Evolutionary conservation across 35 echinoderm and acorn worm genomes (phyloP).

Genomic region (Strongylocentrotus purpuratus): DNA sequence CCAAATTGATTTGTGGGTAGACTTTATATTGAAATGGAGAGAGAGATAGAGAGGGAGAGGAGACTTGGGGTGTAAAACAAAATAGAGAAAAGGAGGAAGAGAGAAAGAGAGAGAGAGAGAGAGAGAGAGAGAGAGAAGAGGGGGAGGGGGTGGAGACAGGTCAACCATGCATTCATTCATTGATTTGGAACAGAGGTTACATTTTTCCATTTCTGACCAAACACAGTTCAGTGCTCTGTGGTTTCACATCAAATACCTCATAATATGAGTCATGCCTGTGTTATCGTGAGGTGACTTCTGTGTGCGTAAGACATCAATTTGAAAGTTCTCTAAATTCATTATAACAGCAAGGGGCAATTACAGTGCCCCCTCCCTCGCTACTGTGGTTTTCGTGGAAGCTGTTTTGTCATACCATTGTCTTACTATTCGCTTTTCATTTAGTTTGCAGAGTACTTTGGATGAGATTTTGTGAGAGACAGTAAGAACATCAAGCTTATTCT

Average conservation of each 20-base stretch:
- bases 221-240: not conserved
- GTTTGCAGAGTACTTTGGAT: not conserved
- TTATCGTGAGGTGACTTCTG: not conserved
- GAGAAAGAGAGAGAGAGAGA: not conserved
- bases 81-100: not conserved
- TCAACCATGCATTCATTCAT: not conserved
- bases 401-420: not conserved
- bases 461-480: not conserved
- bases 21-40: not conserved
- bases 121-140: not conserved
- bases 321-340: not conserved
- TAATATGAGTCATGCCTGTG: not conserved
- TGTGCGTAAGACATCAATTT: not conserved
- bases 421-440: not conserved
- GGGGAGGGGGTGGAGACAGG: not conserved
- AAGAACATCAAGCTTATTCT: not conserved
- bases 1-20: too few relatives aligned
- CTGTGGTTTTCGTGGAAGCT: not conserved
- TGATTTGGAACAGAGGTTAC: not conserved
- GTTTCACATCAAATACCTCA: not conserved
- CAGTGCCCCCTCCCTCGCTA: not conserved
- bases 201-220: not conserved
- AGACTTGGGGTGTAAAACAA: not conserved
- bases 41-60: not conserved
- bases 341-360: not conserved